These are phyloP conservation scores for Drosophila monieri DNA, from an alignment of 2,888 invertebrate species.

Conservation along the genomic window DNA sequence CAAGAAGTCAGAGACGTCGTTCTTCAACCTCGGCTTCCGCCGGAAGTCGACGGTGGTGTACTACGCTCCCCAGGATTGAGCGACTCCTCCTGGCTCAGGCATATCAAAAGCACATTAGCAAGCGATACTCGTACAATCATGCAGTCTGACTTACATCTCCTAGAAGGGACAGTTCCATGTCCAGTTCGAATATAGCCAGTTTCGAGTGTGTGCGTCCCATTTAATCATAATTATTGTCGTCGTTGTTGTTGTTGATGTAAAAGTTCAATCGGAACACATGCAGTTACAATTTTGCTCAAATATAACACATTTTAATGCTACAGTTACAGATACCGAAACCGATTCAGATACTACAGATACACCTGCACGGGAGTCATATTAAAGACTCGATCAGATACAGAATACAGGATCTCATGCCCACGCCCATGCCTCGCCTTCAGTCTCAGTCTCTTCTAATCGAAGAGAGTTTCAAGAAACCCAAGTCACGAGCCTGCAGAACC, in stretches of 20 bases:
- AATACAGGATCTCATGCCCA: conserved; percentile 22
- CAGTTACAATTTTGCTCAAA: conserved; percentile 74
- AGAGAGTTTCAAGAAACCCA: conserved; percentile 34
- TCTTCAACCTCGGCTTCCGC: conserved; percentile 83
- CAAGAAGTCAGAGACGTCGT: conserved; percentile 83
- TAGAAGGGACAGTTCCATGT: conserved; percentile 9
- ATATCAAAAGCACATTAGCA: conserved; percentile 45
- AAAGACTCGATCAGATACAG: conserved; percentile 12
- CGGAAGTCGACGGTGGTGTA: conserved; percentile 83
- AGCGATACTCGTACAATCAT: conserved; percentile 48
- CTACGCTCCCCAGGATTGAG: conserved; percentile 82
- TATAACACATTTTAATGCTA: conserved; percentile 59
- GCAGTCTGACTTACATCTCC: conserved; percentile 31
- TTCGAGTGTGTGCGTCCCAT: conserved; percentile 33
- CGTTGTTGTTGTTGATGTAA: conserved; percentile 66
- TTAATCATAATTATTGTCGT: conserved; percentile 44
- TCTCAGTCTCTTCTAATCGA: conserved; percentile 11
- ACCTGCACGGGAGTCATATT: conserved; percentile 28
- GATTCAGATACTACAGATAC: conserved; percentile 17
- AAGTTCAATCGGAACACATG: conserved; percentile 54
- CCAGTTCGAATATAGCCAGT: conserved; percentile 6
- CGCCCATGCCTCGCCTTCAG: conserved; percentile 36
- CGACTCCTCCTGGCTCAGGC: conserved; percentile 32
- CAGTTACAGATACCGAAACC: conserved; percentile 43
- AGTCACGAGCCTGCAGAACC: conserved; percentile 16